Conservation (phyloP, 2,888 invertebrate species). For the Gasteruption jaculator region DNA sequence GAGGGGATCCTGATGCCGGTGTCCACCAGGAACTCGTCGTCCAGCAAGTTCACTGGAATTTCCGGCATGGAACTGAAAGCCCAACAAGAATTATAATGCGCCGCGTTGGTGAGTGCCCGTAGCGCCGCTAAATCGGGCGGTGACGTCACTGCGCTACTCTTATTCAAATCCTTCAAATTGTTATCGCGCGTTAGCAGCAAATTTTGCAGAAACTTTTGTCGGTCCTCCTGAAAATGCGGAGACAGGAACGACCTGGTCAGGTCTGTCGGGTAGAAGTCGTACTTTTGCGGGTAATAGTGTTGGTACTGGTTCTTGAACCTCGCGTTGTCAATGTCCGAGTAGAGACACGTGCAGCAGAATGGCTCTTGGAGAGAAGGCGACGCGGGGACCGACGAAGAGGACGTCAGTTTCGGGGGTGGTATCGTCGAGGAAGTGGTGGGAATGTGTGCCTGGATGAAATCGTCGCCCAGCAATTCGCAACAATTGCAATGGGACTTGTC, state of each 20-base stretch:
- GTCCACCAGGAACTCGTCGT: constrained; percentile 48
- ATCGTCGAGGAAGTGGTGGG: too few relatives aligned
- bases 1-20: constrained; percentile 47
- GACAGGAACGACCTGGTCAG: constrained; percentile 31
- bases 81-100: constrained; percentile 46
- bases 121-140: constrained; percentile 31
- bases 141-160: too few relatives aligned
- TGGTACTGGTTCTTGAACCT: constrained; percentile 17
- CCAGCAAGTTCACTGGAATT: constrained; percentile 42
- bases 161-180: constrained; percentile 1
- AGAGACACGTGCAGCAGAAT: constrained; percentile 21
- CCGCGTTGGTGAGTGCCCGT: constrained; percentile 30
- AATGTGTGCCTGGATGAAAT: constrained; percentile 18
- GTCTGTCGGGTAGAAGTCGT: constrained; percentile 24
- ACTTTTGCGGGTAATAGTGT: too few relatives aligned
- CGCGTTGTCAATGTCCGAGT: constrained; percentile 12
- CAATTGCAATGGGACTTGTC: constrained; percentile 32
- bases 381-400: too few relatives aligned
- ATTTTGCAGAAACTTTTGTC: constrained; percentile 34
- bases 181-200: constrained; percentile 28
- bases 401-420: too few relatives aligned
- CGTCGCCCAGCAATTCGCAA: constrained; percentile 31
- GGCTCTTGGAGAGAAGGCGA: too few relatives aligned
- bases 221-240: constrained; percentile 34
- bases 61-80: constrained; percentile 49